Conservation (phyloP, 2,113 vertebrate genomes). For the Coreoperca whiteheadi region DNA sequence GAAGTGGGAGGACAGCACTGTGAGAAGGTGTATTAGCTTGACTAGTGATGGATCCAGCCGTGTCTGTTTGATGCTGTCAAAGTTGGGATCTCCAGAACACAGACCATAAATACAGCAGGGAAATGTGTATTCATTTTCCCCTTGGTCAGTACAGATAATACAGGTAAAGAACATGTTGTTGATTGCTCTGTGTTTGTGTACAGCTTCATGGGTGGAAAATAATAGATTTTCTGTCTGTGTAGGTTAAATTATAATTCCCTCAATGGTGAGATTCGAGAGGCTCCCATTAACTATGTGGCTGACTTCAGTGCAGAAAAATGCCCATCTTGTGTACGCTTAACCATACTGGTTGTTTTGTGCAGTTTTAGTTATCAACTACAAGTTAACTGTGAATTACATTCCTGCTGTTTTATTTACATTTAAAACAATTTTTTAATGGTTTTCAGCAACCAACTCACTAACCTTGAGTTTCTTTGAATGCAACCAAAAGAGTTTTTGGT, state of each 20-base stretch:
- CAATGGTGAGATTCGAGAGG: conserved; percentile 34
- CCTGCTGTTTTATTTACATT: no score
- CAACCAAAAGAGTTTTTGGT: neutral
- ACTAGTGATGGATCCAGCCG: conserved; percentile 53
- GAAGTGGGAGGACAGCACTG: conserved; percentile 66
- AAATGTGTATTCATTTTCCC: conserved; percentile 37
- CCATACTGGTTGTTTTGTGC: neutral
- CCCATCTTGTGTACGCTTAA: conserved; percentile 9
- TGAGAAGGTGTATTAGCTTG: conserved; percentile 61
- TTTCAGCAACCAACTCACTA: neutral
- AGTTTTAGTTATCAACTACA: neutral
- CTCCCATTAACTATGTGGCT: conserved; percentile 38
- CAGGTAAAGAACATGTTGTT: conserved; percentile 54
- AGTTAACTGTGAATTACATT: neutral
- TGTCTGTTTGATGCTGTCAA: conserved; percentile 53
- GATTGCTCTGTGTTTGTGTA: conserved; percentile 47
- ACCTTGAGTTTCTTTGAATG: conserved; percentile 1
- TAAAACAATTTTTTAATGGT: no score
- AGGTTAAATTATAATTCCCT: conserved; percentile 62
- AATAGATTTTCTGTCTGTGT: conserved; percentile 59
- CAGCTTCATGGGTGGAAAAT: conserved; percentile 41
- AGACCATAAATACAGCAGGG: conserved; percentile 22
- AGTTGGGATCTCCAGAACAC: conserved; percentile 25
- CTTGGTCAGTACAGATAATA: conserved; percentile 50
- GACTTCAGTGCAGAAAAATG: conserved; percentile 24